Evolutionary conservation across 1,140 invertebrate genomes (phyloP).

Genomic region (Drosophila sproati): DNA sequence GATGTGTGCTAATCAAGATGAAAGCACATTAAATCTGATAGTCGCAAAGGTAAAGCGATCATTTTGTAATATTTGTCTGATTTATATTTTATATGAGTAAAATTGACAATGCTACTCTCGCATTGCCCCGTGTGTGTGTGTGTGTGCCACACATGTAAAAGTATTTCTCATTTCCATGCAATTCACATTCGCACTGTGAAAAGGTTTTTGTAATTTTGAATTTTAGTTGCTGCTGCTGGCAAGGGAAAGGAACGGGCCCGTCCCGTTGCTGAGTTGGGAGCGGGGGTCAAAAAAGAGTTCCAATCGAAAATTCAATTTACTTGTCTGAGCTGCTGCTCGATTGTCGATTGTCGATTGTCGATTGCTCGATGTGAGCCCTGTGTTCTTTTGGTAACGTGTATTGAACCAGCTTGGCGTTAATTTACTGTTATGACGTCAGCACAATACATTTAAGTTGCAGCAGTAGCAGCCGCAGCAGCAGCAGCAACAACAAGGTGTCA

Average conservation of each 20-base stretch:
- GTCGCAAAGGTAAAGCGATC: too few species aligned
- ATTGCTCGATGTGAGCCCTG: not conserved
- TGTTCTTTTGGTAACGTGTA: not conserved
- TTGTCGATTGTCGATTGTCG: too few species aligned
- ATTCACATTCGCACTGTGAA: constrained; percentile 38
- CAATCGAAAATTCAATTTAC: constrained; percentile 54
- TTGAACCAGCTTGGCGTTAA: constrained; percentile 46
- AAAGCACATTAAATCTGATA: too few species aligned
- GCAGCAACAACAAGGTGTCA: constrained; percentile 23
- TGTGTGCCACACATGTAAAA: not conserved
- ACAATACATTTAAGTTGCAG: constrained; percentile 21
- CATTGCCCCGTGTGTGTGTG: not conserved
- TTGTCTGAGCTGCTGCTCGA: constrained; percentile 15
- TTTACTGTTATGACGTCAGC: constrained; percentile 76
- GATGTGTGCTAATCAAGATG: too few species aligned
- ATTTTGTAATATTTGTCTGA: not conserved
- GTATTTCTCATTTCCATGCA: constrained; percentile 36
- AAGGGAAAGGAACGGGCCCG: not conserved
- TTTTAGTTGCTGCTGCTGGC: not conserved
- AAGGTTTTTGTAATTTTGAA: constrained; percentile 42
- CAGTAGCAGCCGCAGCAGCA: constrained; percentile 3
- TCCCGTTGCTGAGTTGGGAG: not conserved
- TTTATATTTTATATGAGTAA: not conserved
- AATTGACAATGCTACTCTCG: constrained; percentile 29
- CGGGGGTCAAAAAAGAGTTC: not conserved